A percentile compares a stretch with the other conserved stretches of the same genome.
Evolutionary conservation across 2,888 invertebrate genomes (phyloP).

Genomic region (Xanthia icteritia): DNA sequence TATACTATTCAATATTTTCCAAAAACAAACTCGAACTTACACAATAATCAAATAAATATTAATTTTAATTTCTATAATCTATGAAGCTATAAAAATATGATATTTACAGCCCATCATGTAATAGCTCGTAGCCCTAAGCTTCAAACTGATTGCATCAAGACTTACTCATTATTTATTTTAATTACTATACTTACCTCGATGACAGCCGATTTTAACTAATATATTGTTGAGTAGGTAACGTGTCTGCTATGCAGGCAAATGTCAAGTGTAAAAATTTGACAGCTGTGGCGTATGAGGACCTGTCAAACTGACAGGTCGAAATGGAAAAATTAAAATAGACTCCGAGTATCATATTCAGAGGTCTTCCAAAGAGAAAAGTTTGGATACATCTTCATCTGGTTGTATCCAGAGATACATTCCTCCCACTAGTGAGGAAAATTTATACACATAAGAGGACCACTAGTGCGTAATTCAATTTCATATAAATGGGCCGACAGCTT

Average conservation of each 20-base stretch:
- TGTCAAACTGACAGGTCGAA: conserved; percentile 4
- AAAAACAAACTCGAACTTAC: not conserved
- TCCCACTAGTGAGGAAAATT: too few relatives aligned
- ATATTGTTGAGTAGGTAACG: conserved; percentile 8
- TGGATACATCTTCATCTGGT: too few relatives aligned
- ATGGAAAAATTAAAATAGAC: too few relatives aligned
- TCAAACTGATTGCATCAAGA: conserved; percentile 47
- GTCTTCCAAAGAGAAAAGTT: not conserved
- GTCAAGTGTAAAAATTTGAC: conserved; percentile 21
- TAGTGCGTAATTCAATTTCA: too few relatives aligned
- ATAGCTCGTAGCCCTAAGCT: conserved; percentile 39
- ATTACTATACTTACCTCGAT: conserved; percentile 65
- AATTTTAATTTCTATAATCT: conserved; percentile 4
- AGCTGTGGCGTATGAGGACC: not conserved
- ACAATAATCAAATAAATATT: not conserved
- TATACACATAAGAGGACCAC: too few relatives aligned
- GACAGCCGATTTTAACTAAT: conserved; percentile 69
- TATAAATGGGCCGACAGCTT: too few relatives aligned
- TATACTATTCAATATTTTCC: not conserved
- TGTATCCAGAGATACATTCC: not conserved
- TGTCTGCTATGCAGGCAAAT: conserved; percentile 18
- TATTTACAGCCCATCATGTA: conserved; percentile 47
- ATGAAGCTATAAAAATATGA: conserved; percentile 39
- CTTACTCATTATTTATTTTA: conserved; percentile 71
- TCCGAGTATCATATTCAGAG: not conserved